A percentile compares a stretch with the other conserved stretches of the same genome.
Conservation (phyloP, 1,140 invertebrate genomes). For the Danaus melanippus region DNA sequence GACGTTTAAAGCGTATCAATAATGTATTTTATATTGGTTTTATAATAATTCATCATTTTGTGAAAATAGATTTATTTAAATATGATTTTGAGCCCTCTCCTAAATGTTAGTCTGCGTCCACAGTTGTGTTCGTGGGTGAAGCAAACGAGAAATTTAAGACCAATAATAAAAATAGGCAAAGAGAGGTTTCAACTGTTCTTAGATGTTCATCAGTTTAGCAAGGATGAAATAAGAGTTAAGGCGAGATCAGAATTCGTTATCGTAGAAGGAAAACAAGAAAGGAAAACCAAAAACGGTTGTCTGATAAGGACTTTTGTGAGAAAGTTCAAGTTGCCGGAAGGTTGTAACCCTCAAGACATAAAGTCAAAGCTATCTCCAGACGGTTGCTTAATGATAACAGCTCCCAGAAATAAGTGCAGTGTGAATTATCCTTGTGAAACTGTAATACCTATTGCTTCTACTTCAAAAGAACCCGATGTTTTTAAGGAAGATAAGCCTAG, state of each 20-base stretch:
- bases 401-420: conserved; percentile 33
- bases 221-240: conserved; percentile 56
- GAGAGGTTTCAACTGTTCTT: conserved; percentile 49
- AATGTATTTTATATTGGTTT: background rate
- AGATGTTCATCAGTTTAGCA: conserved; percentile 45
- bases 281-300: conserved; percentile 37
- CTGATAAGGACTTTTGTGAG: conserved; percentile 40
- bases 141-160: conserved; percentile 33
- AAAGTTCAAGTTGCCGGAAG: conserved; percentile 52
- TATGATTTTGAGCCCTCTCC: conserved; percentile 29
- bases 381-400: conserved; percentile 48
- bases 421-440: conserved; percentile 39
- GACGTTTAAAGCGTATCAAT: too few relatives aligned
- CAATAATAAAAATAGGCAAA: conserved; percentile 46
- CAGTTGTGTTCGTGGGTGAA: conserved; percentile 27
- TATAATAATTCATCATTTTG: background rate
- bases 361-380: conserved; percentile 39
- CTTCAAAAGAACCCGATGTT: conserved; percentile 1
- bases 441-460: conserved; percentile 30
- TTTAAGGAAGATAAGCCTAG: conserved; percentile 5
- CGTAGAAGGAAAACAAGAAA: conserved; percentile 57
- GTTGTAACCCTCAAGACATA: conserved; percentile 38
- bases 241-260: conserved; percentile 47
- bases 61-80: conserved; percentile 8
- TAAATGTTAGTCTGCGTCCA: conserved; percentile 20